Evolutionary conservation across 1,140 invertebrate genomes (phyloP).

Genomic region (Heterodera carotae): DNA sequence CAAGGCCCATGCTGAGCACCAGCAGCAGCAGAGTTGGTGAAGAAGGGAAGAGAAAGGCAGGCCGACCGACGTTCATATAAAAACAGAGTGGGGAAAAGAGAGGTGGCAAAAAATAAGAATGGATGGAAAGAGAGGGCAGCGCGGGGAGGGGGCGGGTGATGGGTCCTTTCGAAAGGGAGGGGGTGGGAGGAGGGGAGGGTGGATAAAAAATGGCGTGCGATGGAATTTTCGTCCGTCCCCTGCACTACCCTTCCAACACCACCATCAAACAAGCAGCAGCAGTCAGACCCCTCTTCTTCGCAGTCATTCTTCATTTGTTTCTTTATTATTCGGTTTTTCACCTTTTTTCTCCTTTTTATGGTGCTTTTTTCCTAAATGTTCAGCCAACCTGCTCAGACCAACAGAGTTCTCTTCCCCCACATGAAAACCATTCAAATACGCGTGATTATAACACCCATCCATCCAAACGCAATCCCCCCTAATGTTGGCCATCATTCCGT

Average conservation of each 20-base stretch:
- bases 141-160: not conserved
- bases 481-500: not conserved
- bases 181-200: not conserved
- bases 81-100: not conserved
- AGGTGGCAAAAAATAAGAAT: not conserved
- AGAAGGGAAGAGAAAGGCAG: not conserved
- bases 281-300: not conserved
- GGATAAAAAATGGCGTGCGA: slow-evolving; percentile 9
- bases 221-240: slow-evolving; percentile 8
- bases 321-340: not conserved
- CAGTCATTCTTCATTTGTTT: no score
- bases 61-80: not conserved
- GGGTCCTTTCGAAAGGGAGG: not conserved
- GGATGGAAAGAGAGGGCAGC: not conserved
- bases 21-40: not conserved
- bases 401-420: no score
- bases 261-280: slow-evolving; percentile 5
- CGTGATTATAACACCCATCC: no score
- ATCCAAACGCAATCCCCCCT: not conserved
- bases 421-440: no score
- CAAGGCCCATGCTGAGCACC: no score
- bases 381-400: no score
- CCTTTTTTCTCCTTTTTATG: not conserved
- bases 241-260: not conserved
- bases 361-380: not conserved